Evolutionary conservation across 1,140 invertebrate species (phyloP).

Genomic region (Andrena cerasifolii): DNA sequence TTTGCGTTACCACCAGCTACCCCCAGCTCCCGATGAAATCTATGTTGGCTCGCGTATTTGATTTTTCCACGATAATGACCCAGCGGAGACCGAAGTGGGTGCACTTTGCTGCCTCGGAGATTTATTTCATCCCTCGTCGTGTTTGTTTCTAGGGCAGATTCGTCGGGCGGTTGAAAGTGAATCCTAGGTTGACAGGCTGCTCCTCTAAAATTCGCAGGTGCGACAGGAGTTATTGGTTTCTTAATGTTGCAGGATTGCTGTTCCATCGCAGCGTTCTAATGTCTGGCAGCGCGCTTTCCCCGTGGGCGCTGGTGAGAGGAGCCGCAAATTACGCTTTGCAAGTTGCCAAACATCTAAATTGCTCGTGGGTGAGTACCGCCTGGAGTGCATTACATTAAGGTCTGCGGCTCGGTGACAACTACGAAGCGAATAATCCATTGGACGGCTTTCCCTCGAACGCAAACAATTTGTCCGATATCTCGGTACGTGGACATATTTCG

Average conservation of each 20-base stretch:
- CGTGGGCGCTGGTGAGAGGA: slow-evolving; percentile 95
- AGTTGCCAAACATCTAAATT: slow-evolving; percentile 93
- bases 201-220: not conserved
- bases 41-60: not conserved
- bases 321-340: slow-evolving; percentile 93
- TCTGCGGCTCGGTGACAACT: slow-evolving; percentile 30
- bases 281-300: slow-evolving; percentile 96
- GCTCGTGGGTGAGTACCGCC: slow-evolving; percentile 85
- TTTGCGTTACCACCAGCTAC: not conserved
- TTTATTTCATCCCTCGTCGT: not conserved
- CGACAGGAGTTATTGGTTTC: slow-evolving; percentile 50
- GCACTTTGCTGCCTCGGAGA: not conserved
- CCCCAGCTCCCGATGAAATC: not conserved
- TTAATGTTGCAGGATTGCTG: slow-evolving; percentile 87
- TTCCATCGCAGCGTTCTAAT: slow-evolving; percentile 97
- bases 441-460: not conserved
- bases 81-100: not conserved
- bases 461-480: slow-evolving; percentile 6
- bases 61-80: slow-evolving; percentile 5
- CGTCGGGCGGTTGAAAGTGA: too few relatives aligned
- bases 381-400: slow-evolving; percentile 41
- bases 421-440: slow-evolving; percentile 23
- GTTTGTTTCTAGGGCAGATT: too few relatives aligned
- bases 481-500: too few relatives aligned
- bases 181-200: too few relatives aligned